Conservation (phyloP, 2,888 invertebrate genomes). For the Lycaena phlaeas region DNA sequence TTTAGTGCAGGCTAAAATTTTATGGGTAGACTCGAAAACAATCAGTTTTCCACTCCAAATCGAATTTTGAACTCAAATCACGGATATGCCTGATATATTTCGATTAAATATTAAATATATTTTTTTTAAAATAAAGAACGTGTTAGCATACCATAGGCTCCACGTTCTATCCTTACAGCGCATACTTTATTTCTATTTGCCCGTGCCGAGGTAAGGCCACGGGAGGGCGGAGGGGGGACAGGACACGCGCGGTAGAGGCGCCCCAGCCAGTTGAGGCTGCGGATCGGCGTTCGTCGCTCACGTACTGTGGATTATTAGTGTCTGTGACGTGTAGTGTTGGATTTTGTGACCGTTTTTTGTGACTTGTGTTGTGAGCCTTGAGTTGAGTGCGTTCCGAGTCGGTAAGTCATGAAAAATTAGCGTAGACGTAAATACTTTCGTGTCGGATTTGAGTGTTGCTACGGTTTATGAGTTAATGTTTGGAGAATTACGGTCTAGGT, state of each 20-base stretch:
- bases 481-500: too few relatives aligned
- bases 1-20: too few relatives aligned
- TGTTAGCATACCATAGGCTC: too few relatives aligned
- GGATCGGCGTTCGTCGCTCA: slow-evolving; percentile 37
- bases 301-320: slow-evolving; percentile 46
- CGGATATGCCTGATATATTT: too few relatives aligned
- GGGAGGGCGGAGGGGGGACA: slow-evolving; percentile 40
- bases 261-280: slow-evolving; percentile 69
- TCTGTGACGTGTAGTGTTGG: slow-evolving; percentile 47
- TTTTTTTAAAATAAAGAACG: too few relatives aligned
- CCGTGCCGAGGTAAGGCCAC: slow-evolving; percentile 30
- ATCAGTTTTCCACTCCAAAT: too few relatives aligned
- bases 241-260: slow-evolving; percentile 64
- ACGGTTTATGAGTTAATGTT: too few relatives aligned
- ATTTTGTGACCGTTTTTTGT: slow-evolving; percentile 35
- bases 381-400: slow-evolving; percentile 39
- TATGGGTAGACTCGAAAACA: too few relatives aligned
- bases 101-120: too few relatives aligned
- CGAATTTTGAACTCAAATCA: too few relatives aligned
- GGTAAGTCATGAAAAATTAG: slow-evolving; percentile 13
- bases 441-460: not conserved
- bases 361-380: slow-evolving; percentile 58
- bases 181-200: slow-evolving; percentile 71
- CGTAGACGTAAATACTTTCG: not conserved
- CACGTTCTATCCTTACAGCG: slow-evolving; percentile 58